Base-by-base conservation (phyloP, 37 sponge, comb jelly and placozoan genomes). In the Chondrosia reniformis region DNA sequence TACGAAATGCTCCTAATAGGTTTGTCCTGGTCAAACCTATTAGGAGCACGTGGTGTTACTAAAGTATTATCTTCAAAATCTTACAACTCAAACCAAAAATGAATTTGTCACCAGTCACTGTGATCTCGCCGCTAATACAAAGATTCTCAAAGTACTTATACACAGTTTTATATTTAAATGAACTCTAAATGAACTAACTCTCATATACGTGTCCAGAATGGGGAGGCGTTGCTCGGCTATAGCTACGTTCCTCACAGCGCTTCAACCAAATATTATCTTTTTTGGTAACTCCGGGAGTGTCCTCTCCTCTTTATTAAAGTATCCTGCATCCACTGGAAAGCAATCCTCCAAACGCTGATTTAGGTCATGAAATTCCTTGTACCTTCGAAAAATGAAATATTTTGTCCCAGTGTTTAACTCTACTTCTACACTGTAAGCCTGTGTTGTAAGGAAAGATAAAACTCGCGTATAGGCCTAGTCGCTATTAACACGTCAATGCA, bases 321-420 rank as follows among this genome's bases (percentile, higher is more conserved):
- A 66, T 0, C 94, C 94, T 21, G 91, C 91, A 42, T 96, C 97
- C 3, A 89, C 75, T 13, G 91, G 84, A 33, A 90, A 96, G 41
- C 89, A 28, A 13, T 93, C 86, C 76, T 90, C 94, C 67, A 96
- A 63, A 38, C 44, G 13, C 4, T 33, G 31, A 41, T 83, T 75
- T 81, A 96, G 77, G 39, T 90, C 90, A 73, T 84, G 33, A 55
- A 96, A 96, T 46, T 93, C 83, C 22, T 66, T 58, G 66, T 83
- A 96, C 27, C 91, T 73, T 4, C 97, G 82, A 71, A 67, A 85
- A 34, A 96, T 79, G 57, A 65, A 40, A 72, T 95, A 95, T 22
- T 37, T 58, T 58, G 55, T 33, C 5, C 83, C 79, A 75, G 81
- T 80, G 25, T 46, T 79, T 24, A 83, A 58, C 1, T 84, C 71